Evolutionary conservation across 92 coral and sea anemone genomes (phyloP), one percentile per base, ranked within the genome.

Genomic region (Diadumene lineata): DNA sequence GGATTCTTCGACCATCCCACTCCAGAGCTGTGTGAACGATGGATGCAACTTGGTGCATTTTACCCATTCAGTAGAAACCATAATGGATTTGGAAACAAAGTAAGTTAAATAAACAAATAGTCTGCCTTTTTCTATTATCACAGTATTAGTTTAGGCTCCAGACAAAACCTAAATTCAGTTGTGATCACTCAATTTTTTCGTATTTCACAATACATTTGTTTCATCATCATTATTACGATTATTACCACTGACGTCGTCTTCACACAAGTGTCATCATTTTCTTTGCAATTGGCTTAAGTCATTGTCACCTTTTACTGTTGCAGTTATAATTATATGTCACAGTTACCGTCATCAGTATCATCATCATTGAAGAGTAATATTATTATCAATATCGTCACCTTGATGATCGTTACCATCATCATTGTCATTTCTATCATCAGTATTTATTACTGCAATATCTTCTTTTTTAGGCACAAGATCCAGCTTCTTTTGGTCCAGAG

Each of bases 21-120:
- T 2, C 43, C 63, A 7, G 87, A 87, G 62, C 38, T 94, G 77
- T 92, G 97, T n/a, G 68, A 67, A 58, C 83, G 98, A 0, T 94
- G 98, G 98, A 94, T 71, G 62, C 98, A 94, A 77, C 97, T 94
- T 31, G 98, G 98, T 0, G 97, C 98, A 11, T 94, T 94, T 67
- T 94, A 94, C 51, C 98, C 98, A 15, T 94, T 92, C 81, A 83
- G 87, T 44, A 83, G 98, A 79, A 94, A 94, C 30, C 98, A 94
- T 79, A 94, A 94, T 61, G 88, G 96, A n/a, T 81, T 81, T 68
- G 96, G 88, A 34, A 72, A 79, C 79, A 73, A 89, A 92, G 98
- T 94, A 51, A 46, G 2, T n/a, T 33, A 25, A n/a, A n/a, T n/a
- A n/a, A n/a, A n/a, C n/a, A n/a, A n/a, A n/a, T n/a, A n/a, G n/a